Base-by-base conservation (phyloP, 2,888 invertebrate species). In the Andrena bicolor region DNA sequence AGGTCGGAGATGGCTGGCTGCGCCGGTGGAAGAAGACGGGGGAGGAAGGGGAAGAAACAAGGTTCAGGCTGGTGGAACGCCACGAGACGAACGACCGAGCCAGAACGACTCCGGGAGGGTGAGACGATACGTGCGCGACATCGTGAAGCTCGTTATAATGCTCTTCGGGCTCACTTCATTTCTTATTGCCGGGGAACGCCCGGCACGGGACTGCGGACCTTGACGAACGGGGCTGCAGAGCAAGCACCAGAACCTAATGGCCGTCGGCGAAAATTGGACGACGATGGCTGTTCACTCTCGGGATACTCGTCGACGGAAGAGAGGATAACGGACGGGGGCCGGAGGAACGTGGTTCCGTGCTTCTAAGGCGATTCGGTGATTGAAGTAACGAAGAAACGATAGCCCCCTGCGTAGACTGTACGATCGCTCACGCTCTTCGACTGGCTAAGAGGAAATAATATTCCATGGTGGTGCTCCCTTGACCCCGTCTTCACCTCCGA, bases 61-160 rank as follows among this genome's bases (percentile, higher is more conserved):
- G 20, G 30, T 56, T 69, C 63, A 20, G 16, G 28, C 41, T 23
- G 35, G 41, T 30, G 64, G 66, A 68, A 75, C 74, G 28, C n/a
- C 66, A 51, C 6, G 60, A 56, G 73, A 64, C n/a, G 68, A 63
- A 72, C 48, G 56, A 32, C 51, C 28, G 63, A 28, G 48, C 58
- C 58, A 66, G 73, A 58, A 32, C 56, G 20, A 53, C 63, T 10
- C 20, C 69, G 23, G 41, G 76, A 82, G 80, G 72, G 76, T 65
- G 78, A 71, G 85, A 81, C 81, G 82, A 90, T 90, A 91, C 90
- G 90, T 89, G 90, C 90, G 87, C 90, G 86, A 91, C 90, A 90
- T 91, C 85, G 86, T 84, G 88, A 90, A 91, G 88, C 89, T 91
- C 89, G 89, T 91, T 90, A 90, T 89, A 90, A 90, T 88, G 86